Percentiles rank a stretch among this genome's conserved stretches.
phyloP scores from a whole-genome alignment of 2,797 vertebrate genomes.

The Alca torda region DNA sequence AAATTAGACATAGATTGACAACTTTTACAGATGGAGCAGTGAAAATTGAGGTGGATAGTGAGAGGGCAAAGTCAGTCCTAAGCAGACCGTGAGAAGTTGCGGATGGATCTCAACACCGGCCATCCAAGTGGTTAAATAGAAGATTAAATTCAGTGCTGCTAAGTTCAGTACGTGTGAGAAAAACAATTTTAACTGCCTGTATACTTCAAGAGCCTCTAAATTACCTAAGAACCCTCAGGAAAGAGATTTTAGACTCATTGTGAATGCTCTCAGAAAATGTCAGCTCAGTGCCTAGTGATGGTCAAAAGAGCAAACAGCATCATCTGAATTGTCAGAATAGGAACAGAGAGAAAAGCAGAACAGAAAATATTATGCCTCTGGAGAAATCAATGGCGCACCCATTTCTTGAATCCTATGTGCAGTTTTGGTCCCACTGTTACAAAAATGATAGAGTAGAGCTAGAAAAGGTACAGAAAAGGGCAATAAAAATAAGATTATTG shows the following conservation, averaged over 20 bases:
- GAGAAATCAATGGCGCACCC: background rate
- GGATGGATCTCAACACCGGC: background rate
- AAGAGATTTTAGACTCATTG: constrained; percentile 35
- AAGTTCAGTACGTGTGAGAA: constrained; percentile 7
- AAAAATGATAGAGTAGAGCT: constrained; percentile 14
- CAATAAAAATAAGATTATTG: constrained; percentile 26
- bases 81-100: background rate
- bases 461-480: constrained; percentile 9
- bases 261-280: background rate
- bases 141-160: background rate
- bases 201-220: constrained; percentile 36
- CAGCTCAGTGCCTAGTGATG: constrained; percentile 7
- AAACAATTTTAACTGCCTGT: constrained; percentile 14
- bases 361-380: background rate
- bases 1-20: constrained; percentile 30
- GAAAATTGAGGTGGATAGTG: background rate
- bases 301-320: constrained; percentile 27
- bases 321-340: constrained; percentile 28
- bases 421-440: background rate
- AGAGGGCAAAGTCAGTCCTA: background rate
- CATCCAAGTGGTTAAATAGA: constrained; percentile 6
- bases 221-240: constrained; percentile 42
- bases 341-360: background rate
- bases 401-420: background rate
- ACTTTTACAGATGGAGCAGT: background rate